Percentiles rank a stretch among this genome's conserved stretches.
phyloP scores from a whole-genome alignment of 64 coral and sea anemone genomes.

The Porites australiensis region DNA sequence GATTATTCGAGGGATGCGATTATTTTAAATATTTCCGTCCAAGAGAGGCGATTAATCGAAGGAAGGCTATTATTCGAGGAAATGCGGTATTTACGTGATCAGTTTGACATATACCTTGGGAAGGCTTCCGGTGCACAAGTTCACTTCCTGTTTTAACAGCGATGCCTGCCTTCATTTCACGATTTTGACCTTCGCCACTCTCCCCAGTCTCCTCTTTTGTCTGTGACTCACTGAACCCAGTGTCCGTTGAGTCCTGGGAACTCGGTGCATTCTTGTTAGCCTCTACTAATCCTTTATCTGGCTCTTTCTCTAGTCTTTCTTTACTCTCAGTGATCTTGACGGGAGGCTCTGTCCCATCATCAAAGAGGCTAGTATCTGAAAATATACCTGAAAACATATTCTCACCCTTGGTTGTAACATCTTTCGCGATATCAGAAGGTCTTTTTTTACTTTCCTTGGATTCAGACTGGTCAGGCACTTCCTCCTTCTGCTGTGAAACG shows the following conservation, averaged over 20 bases:
- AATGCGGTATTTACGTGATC: no score
- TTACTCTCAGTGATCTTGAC: no score
- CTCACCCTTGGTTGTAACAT: background rate
- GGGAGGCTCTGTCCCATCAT: constrained; percentile 29
- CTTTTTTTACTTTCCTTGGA: background rate
- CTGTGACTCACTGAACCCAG: constrained; percentile 22
- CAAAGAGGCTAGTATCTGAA: constrained; percentile 56
- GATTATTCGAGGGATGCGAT: no score
- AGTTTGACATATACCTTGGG: background rate
- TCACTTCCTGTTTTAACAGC: background rate
- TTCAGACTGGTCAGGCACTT: background rate
- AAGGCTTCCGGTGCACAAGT: background rate
- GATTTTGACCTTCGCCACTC: background rate
- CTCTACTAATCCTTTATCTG: background rate
- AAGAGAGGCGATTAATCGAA: no score
- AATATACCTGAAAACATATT: constrained; percentile 34
- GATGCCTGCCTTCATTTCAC: background rate
- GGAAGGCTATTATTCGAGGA: no score
- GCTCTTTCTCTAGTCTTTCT: background rate
- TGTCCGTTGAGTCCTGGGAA: constrained; percentile 43
- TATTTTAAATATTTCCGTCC: no score
- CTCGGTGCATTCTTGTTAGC: background rate
- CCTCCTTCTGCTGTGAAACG: background rate
- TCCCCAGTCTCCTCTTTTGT: background rate
- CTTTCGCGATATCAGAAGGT: background rate